Evolutionary conservation across 1,140 invertebrate genomes (phyloP).

Genomic region (Ditylenchus dipsaci): DNA sequence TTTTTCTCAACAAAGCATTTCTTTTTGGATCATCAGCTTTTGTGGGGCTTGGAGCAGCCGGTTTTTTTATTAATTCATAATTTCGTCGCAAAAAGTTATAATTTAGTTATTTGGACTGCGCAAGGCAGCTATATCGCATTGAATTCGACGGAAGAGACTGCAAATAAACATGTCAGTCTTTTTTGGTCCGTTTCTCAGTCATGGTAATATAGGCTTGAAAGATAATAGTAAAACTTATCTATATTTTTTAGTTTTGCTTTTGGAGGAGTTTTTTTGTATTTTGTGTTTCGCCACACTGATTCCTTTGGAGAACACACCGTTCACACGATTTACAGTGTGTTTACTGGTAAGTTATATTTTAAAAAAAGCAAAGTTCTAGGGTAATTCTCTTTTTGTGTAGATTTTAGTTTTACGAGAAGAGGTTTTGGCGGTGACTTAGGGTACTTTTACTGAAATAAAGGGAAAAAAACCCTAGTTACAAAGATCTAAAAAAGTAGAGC

Average conservation of each 20-base stretch:
- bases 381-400: too few species aligned
- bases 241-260: not conserved
- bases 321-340: not conserved
- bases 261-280: not conserved
- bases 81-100: not conserved
- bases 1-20: constrained; percentile 29
- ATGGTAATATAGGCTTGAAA: constrained; percentile 2
- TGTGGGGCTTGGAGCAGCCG: constrained; percentile 30
- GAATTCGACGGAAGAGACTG: constrained; percentile 24
- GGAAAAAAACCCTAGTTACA: too few species aligned
- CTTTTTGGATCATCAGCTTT: constrained; percentile 25
- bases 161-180: constrained; percentile 17
- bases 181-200: constrained; percentile 29
- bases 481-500: too few species aligned
- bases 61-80: not conserved
- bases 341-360: not conserved
- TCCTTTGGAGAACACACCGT: not conserved
- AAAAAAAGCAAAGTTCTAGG: too few species aligned
- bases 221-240: not conserved
- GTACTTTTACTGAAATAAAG: too few species aligned
- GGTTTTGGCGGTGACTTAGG: too few species aligned
- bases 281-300: not conserved
- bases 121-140: constrained; percentile 33
- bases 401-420: too few species aligned
- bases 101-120: constrained; percentile 11